Conservation (phyloP, 2,888 invertebrate species). For the Conistra vaccinii region DNA sequence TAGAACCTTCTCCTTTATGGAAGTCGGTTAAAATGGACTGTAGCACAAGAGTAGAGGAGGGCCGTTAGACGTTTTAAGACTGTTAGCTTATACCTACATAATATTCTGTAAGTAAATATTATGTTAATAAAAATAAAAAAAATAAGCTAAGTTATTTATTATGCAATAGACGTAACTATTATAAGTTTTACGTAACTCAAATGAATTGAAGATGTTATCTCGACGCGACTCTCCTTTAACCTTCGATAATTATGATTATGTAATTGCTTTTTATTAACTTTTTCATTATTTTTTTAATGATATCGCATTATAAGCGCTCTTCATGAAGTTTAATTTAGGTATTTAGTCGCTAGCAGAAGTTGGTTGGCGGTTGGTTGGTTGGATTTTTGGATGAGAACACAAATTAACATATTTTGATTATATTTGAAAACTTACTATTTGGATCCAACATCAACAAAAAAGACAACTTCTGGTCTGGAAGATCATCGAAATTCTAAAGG, state of each 20-base stretch:
- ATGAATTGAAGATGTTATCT: conserved; percentile 20
- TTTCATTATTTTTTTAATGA: conserved; percentile 5
- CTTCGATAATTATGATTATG: conserved; percentile 19
- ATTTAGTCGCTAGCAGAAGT: no score
- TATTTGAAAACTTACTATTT: background rate
- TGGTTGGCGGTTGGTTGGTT: no score
- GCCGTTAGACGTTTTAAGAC: no score
- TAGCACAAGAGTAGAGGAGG: no score
- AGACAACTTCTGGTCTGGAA: no score
- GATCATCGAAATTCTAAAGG: background rate
- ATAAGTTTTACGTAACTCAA: conserved; percentile 15
- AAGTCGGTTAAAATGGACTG: no score
- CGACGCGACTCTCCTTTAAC: conserved; percentile 7
- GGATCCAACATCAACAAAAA: background rate
- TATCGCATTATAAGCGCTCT: background rate
- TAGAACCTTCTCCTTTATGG: no score
- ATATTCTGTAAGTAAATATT: no score
- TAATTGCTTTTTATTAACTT: background rate
- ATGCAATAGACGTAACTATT: background rate
- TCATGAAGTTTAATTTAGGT: no score
- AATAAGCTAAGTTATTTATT: background rate
- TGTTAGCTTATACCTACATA: no score
- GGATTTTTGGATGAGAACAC: background rate
- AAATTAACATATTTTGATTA: background rate
- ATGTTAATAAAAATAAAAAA: no score